A percentile compares a stretch with the other conserved stretches of the same genome.
Conservation (phyloP, 2,888 invertebrate genomes). For the Panopea generosa region DNA sequence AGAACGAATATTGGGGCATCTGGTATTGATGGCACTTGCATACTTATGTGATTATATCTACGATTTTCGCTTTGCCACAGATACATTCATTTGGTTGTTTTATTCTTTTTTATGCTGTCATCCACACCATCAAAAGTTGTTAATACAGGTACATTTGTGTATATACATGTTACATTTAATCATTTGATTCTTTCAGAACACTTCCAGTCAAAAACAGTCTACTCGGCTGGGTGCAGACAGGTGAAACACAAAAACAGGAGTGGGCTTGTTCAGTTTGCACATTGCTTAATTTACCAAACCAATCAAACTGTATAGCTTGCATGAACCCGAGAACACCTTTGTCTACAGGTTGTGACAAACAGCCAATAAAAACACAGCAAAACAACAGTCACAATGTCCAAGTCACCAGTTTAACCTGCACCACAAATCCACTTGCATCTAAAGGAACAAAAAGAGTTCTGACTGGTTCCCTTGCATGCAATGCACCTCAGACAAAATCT, state of each 20-base stretch:
- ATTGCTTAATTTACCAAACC: conserved; percentile 63
- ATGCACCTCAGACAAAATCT: neutral
- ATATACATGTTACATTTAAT: too few relatives aligned
- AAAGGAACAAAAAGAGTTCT: neutral
- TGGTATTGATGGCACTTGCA: too few relatives aligned
- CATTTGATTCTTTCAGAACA: conserved; percentile 56
- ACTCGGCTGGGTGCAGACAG: conserved; percentile 72
- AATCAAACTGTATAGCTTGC: conserved; percentile 66
- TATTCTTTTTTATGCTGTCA: too few relatives aligned
- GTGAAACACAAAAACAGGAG: neutral
- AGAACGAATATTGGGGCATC: too few relatives aligned
- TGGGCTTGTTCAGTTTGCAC: conserved; percentile 76
- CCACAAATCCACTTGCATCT: neutral
- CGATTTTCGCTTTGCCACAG: too few relatives aligned
- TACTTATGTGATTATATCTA: too few relatives aligned
- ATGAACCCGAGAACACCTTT: conserved; percentile 31
- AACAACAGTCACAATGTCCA: neutral
- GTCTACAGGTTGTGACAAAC: neutral
- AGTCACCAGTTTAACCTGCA: neutral
- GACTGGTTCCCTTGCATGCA: neutral
- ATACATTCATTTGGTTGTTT: too few relatives aligned
- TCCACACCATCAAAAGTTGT: too few relatives aligned
- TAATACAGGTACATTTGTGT: too few relatives aligned
- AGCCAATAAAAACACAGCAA: neutral
- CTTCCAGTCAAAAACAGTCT: conserved; percentile 74